These are phyloP conservation scores for Gadopsis marmoratus DNA, from an alignment of 2,797 vertebrate species.

Conservation along the genomic window DNA sequence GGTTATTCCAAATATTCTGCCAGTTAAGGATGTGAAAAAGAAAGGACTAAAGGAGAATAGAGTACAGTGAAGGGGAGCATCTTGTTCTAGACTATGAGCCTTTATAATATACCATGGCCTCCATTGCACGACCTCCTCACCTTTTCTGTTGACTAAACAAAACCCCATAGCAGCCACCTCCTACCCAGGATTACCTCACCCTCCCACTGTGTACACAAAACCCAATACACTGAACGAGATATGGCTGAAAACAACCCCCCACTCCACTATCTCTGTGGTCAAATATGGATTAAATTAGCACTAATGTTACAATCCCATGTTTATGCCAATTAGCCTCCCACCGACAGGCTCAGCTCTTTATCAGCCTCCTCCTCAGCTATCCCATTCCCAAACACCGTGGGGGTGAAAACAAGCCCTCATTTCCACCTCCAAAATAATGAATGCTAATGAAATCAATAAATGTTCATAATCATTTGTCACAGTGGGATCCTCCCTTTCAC, in stretches of 20 bases:
- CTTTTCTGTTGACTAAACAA: conserved; percentile 89
- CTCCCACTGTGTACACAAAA: conserved; percentile 73
- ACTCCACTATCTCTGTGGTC: conserved; percentile 31
- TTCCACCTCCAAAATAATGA: conserved; percentile 66
- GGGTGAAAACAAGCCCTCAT: conserved; percentile 43
- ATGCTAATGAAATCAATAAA: conserved; percentile 87
- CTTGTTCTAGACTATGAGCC: conserved; percentile 76
- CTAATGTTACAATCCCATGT: conserved; percentile 73
- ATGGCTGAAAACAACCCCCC: conserved; percentile 50
- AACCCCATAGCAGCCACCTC: conserved; percentile 63
- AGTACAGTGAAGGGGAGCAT: conserved; percentile 43
- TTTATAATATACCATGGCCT: conserved; percentile 66
- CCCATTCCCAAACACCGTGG: conserved; percentile 42
- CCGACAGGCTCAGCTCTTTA: conserved; percentile 59
- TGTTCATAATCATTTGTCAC: conserved; percentile 84
- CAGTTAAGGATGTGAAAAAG: conserved; percentile 17
- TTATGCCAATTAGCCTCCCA: conserved; percentile 79
- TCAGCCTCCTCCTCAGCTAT: conserved; percentile 31
- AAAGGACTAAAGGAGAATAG: conserved; percentile 64
- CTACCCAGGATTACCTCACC: conserved; percentile 67
- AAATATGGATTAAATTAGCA: conserved; percentile 74
- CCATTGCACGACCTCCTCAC: conserved; percentile 87
- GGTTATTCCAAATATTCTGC: conserved; percentile 9
- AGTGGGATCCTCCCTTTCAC: conserved; percentile 66
- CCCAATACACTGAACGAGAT: conserved; percentile 55